phyloP scores from a whole-genome alignment of 37 sponge, comb jelly and placozoan genomes.

The Geodia barretti region DNA sequence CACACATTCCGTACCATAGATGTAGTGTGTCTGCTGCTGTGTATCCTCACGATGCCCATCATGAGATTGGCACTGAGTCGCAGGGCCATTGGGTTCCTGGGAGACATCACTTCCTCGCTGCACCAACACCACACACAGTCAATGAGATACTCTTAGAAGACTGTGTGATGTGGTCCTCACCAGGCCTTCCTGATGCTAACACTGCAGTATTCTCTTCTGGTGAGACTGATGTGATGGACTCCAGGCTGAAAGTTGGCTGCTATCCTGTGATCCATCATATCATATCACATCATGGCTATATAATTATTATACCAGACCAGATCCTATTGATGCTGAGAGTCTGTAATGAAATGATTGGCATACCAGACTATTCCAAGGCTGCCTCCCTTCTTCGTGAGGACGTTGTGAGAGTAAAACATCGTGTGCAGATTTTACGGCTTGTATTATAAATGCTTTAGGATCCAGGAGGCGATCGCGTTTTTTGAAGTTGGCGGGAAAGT shows the following conservation, averaged over 20 bases:
- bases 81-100: neutral
- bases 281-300: too few relatives aligned
- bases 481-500: neutral
- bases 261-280: too few relatives aligned
- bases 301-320: too few relatives aligned
- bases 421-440: too few relatives aligned
- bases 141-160: neutral
- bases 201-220: constrained; percentile 23
- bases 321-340: neutral
- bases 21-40: constrained; percentile 30
- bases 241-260: constrained; percentile 25
- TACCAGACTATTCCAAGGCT: constrained; percentile 15
- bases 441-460: too few relatives aligned
- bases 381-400: constrained; percentile 25
- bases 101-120: constrained; percentile 23
- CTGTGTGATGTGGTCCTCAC: neutral
- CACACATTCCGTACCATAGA: neutral
- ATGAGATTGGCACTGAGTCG: constrained; percentile 17
- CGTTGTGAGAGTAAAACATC: constrained; percentile 10
- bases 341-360: neutral
- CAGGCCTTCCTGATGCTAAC: constrained; percentile 8
- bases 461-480: neutral
- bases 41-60: constrained; percentile 29
- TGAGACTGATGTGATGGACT: neutral
- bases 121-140: neutral